These are phyloP conservation scores for Psylliodes chrysocephalus DNA, from an alignment of 2,888 invertebrate species.

Conservation along the genomic window DNA sequence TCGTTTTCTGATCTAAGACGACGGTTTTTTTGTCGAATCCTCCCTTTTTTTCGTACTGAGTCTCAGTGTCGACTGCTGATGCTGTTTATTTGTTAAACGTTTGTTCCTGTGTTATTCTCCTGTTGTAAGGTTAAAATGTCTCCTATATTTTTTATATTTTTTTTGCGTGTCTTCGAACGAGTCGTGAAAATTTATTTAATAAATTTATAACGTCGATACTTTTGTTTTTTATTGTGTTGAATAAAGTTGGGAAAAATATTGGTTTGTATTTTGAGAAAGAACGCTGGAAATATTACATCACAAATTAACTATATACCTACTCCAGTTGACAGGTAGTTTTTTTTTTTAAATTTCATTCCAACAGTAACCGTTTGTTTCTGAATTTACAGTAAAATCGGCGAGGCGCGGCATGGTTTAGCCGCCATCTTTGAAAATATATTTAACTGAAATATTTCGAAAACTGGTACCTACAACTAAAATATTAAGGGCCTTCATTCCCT, in stretches of 20 bases:
- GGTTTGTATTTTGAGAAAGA: background rate
- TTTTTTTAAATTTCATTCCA: too few species aligned
- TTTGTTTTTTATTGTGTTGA: conserved; percentile 17
- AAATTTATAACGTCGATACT: conserved; percentile 23
- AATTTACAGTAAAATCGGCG: too few species aligned
- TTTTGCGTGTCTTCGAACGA: conserved; percentile 11
- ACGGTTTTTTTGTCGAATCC: background rate
- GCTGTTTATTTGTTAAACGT: conserved; percentile 48
- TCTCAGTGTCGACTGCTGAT: conserved; percentile 43
- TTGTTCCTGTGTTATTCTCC: conserved; percentile 44
- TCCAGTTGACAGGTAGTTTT: too few species aligned
- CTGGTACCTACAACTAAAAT: too few species aligned
- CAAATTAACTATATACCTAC: too few species aligned
- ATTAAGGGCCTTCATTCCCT: too few species aligned
- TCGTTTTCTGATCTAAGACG: background rate
- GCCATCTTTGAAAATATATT: too few species aligned
- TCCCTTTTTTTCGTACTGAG: conserved; percentile 30
- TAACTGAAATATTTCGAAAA: too few species aligned
- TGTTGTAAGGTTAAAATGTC: conserved; percentile 25
- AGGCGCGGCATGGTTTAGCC: too few species aligned
- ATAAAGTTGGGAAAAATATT: too few species aligned
- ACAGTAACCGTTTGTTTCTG: too few species aligned
- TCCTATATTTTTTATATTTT: conserved; percentile 17
- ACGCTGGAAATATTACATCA: too few species aligned
- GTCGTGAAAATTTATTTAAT: conserved; percentile 23